Conservation (phyloP, 2,113 vertebrate genomes). For the Cyanoliseus patagonus region DNA sequence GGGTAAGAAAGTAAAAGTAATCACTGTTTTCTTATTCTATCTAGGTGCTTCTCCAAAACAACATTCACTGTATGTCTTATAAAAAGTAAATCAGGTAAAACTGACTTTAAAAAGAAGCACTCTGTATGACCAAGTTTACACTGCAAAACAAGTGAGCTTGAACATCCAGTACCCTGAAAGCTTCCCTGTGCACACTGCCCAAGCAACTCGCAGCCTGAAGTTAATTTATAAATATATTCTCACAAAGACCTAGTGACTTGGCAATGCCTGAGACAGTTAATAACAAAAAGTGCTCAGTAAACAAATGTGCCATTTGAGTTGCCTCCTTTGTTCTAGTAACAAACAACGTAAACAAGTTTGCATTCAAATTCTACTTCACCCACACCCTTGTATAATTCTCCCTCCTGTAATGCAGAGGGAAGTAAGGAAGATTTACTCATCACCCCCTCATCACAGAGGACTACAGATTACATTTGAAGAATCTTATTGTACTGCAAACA, state of each 20-base stretch:
- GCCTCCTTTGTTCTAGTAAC: neutral
- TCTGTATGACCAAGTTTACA: neutral
- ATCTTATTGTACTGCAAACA: accelerated
- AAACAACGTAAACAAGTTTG: neutral
- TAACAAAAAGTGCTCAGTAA: constrained; percentile 4
- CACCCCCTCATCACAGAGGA: neutral
- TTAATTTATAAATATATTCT: neutral
- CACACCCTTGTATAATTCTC: neutral
- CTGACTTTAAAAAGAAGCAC: neutral
- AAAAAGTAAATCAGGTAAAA: neutral
- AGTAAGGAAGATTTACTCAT: neutral
- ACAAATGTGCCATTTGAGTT: neutral
- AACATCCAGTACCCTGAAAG: neutral
- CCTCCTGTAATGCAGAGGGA: neutral
- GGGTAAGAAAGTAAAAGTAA: neutral
- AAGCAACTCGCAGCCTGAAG: neutral
- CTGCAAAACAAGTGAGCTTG: neutral
- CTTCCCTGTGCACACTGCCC: neutral
- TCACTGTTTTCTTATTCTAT: neutral
- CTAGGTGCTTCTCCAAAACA: neutral
- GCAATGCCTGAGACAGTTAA: neutral
- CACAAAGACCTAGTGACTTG: neutral
- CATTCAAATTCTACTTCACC: neutral
- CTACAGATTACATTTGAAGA: neutral
- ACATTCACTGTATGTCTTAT: neutral